Conservation (phyloP, 2,797 vertebrate species). For the Molossus alvarezi region DNA sequence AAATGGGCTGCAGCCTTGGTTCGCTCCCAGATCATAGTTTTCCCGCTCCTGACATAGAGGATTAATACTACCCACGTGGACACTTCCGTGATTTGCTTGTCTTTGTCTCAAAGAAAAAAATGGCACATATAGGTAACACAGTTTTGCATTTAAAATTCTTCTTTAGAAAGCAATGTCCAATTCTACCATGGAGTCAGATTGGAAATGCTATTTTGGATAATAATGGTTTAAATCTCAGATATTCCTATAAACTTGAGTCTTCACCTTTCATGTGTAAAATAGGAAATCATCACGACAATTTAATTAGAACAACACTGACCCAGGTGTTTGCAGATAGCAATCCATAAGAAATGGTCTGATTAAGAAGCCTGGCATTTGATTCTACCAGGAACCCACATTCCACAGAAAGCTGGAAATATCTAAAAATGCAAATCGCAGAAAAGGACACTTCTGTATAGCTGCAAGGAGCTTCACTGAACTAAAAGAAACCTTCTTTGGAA, state of each 20-base stretch:
- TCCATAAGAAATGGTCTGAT: neutral
- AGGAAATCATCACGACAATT: neutral
- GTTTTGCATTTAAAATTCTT: neutral
- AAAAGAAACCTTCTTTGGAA: neutral
- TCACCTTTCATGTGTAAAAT: neutral
- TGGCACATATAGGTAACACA: no score
- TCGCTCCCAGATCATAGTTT: neutral
- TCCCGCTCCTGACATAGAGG: neutral
- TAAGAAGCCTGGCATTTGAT: neutral
- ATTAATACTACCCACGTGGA: neutral
- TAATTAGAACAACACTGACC: neutral
- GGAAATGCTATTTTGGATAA: neutral
- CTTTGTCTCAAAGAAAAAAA: neutral
- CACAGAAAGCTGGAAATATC: neutral
- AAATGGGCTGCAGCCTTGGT: neutral
- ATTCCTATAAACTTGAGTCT: neutral
- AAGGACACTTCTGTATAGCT: neutral
- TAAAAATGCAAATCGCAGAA: neutral
- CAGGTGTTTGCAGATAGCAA: neutral
- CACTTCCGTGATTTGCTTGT: neutral
- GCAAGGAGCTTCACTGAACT: neutral
- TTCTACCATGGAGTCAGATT: constrained; percentile 14
- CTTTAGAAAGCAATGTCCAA: neutral
- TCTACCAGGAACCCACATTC: neutral
- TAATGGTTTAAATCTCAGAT: neutral